A percentile compares a stretch with the other conserved stretches of the same genome.
Conservation (phyloP, 2,113 vertebrate species). For the Gadus chalcogrammus region DNA sequence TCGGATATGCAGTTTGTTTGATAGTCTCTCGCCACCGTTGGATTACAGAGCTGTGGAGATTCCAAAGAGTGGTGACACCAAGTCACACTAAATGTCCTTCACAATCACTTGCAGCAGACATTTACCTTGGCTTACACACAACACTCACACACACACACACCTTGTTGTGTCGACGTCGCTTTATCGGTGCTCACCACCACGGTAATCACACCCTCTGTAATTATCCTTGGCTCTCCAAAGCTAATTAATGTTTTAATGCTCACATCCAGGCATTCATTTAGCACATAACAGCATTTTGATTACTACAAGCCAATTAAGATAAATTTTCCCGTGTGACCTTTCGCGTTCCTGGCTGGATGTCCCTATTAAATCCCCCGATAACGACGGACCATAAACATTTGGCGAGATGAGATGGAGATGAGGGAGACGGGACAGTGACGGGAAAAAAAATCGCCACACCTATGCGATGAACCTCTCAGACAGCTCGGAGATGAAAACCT, state of each 20-base stretch:
- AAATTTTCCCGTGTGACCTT: slow-evolving; percentile 73
- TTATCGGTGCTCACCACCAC: slow-evolving; percentile 53
- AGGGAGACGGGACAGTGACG: slow-evolving; percentile 5
- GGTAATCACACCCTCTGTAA: slow-evolving; percentile 68
- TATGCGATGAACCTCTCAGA: slow-evolving; percentile 2
- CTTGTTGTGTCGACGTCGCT: slow-evolving; percentile 53
- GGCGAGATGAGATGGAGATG: slow-evolving; percentile 44
- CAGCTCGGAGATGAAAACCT: slow-evolving; percentile 1
- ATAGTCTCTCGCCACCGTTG: too few species aligned
- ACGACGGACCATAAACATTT: slow-evolving; percentile 54
- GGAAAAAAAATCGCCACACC: slow-evolving; percentile 12
- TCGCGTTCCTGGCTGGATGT: slow-evolving; percentile 61
- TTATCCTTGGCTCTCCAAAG: slow-evolving; percentile 67
- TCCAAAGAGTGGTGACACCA: neutral
- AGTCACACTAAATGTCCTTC: slow-evolving; percentile 12
- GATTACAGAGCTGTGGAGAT: neutral
- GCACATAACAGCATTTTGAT: slow-evolving; percentile 75
- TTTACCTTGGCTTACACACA: too few species aligned
- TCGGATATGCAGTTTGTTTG: too few species aligned
- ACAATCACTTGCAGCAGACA: slow-evolving; percentile 16
- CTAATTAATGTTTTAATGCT: slow-evolving; percentile 75
- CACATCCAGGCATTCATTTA: slow-evolving; percentile 74
- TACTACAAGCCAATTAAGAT: slow-evolving; percentile 74
- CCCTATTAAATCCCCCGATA: slow-evolving; percentile 67
- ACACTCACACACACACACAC: slow-evolving; percentile 16